Evolutionary conservation across 1,140 invertebrate genomes (phyloP), one percentile per base, ranked within the genome.

Genomic region (Caenorhabditis inopinata): DNA sequence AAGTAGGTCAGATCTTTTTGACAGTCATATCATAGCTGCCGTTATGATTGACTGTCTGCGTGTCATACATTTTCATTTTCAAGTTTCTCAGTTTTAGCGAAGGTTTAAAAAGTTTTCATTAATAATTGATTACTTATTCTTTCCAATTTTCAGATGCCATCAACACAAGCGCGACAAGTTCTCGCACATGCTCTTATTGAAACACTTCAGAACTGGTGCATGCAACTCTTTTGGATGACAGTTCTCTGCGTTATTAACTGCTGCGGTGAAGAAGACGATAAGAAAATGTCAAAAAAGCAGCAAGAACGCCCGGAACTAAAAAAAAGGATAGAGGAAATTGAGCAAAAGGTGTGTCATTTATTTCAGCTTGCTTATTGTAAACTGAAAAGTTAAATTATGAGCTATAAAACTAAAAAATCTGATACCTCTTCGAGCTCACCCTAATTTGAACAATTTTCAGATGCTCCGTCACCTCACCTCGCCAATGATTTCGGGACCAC

Each of bases 61-160:
- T n/a, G n/a, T n/a, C n/a, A n/a, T n/a, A n/a, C n/a, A n/a, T n/a
- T n/a, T n/a, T n/a, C n/a, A n/a, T n/a, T n/a, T n/a, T n/a, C n/a
- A n/a, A n/a, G n/a, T n/a, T n/a, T n/a, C n/a, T n/a, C n/a, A n/a
- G n/a, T n/a, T n/a, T n/a, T n/a, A n/a, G n/a, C n/a, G n/a, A n/a
- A n/a, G n/a, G n/a, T n/a, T n/a, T n/a, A n/a, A n/a, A n/a, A 58
- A 48, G 85, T 68, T 32, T 79, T 51, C n/a, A 85, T 78, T 1
- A 82, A 79, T 78, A 87, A 86, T 5, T 32, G 2, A 11, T 82
- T 84, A 42, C 38, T 14, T 5, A 42, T 42, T 42, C 14, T 42
- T 14, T 7, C 38, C 38, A 14, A 42, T 42, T 42, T 42, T 42
- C 45, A 75, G 74, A 75, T 75, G 74, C 74, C 74, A 29, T 48